Evolutionary conservation across 2,888 invertebrate genomes (phyloP).

Genomic region (Dione juno): DNA sequence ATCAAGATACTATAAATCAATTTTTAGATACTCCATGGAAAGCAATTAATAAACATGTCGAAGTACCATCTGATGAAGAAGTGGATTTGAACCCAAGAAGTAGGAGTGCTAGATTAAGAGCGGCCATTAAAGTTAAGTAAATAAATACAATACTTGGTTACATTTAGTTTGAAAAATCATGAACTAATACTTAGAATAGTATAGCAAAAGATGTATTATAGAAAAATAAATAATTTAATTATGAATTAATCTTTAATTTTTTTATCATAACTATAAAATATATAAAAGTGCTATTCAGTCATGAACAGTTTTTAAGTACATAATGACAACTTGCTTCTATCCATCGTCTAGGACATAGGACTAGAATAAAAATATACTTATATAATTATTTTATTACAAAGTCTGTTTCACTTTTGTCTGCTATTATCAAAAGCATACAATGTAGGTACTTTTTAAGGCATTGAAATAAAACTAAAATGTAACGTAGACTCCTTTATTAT

Average conservation of each 20-base stretch:
- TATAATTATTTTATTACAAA: too few relatives aligned
- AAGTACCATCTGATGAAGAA: slow-evolving; percentile 89
- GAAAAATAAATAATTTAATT: neutral
- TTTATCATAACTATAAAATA: neutral
- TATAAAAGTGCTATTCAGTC: too few relatives aligned
- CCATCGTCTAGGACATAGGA: too few relatives aligned
- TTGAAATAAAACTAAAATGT: slow-evolving; percentile 46
- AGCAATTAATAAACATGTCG: slow-evolving; percentile 91
- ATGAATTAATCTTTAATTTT: neutral
- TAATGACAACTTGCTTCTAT: too few relatives aligned
- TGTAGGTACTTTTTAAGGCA: neutral
- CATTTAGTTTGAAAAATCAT: neutral
- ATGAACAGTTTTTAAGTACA: too few relatives aligned
- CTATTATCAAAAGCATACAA: too few relatives aligned
- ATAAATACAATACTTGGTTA: too few relatives aligned
- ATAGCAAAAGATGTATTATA: neutral
- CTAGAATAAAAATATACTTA: too few relatives aligned
- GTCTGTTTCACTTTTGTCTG: too few relatives aligned
- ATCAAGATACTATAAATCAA: slow-evolving; percentile 84
- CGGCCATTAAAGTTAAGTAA: slow-evolving; percentile 88
- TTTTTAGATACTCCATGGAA: slow-evolving; percentile 89
- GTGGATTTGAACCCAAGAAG: slow-evolving; percentile 91
- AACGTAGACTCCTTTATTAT: slow-evolving; percentile 57
- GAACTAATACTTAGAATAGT: neutral
- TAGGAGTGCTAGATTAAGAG: slow-evolving; percentile 94